Percentiles rank a stretch among this genome's conserved stretches.
These are phyloP conservation scores for Pogona vitticeps DNA, from an alignment of 2,113 vertebrate genomes.

Conservation along the genomic window DNA sequence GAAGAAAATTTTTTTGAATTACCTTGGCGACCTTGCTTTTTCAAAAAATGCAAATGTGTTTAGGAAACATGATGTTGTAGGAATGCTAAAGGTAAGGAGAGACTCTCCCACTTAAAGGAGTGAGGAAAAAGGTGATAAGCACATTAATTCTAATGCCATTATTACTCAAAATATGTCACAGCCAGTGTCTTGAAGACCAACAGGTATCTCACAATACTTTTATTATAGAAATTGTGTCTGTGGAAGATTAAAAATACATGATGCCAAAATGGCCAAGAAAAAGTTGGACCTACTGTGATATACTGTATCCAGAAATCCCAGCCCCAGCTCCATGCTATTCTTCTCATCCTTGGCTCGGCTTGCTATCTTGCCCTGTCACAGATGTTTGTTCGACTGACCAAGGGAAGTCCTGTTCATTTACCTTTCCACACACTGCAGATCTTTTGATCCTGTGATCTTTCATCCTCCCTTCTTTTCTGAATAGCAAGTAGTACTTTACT, in stretches of 20 bases:
- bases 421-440: neutral
- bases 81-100: constrained; percentile 31
- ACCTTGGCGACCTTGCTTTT: constrained; percentile 28
- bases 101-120: constrained; percentile 24
- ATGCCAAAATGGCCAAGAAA: neutral
- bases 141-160: neutral
- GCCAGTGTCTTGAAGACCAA: neutral
- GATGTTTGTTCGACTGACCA: neutral
- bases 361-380: neutral
- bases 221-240: neutral
- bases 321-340: neutral
- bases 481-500: neutral
- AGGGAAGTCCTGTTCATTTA: neutral
- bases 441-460: neutral
- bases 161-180: neutral
- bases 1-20: constrained; percentile 46
- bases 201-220: neutral
- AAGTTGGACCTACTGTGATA: neutral
- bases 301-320: neutral
- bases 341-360: neutral
- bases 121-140: neutral
- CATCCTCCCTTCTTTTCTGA: neutral
- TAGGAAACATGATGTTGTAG: neutral
- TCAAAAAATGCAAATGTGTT: constrained; percentile 44
- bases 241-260: neutral